Evolutionary conservation across 1,140 invertebrate genomes (phyloP).

Genomic region (Arion vulgaris): DNA sequence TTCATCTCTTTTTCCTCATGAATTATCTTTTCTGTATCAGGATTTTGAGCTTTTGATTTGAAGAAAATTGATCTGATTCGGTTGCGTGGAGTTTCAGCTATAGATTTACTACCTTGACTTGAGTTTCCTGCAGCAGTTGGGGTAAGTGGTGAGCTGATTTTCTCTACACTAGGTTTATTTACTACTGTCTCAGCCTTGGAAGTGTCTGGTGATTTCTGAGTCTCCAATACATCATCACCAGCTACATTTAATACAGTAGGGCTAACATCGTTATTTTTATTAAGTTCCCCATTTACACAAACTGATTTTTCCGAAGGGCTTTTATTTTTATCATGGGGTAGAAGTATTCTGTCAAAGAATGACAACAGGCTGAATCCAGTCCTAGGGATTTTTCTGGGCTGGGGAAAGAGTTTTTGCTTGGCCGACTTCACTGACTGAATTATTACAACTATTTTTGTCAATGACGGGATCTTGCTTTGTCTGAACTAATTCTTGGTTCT

Average conservation of each 20-base stretch:
- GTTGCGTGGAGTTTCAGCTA: not conserved
- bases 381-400: constrained; percentile 14
- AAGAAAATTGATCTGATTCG: constrained; percentile 24
- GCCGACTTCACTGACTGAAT: not conserved
- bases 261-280: not conserved
- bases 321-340: constrained; percentile 27
- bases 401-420: not conserved
- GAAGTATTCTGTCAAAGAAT: constrained; percentile 38
- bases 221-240: not conserved
- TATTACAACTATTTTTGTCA: not conserved
- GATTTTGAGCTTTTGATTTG: constrained; percentile 31
- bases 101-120: not conserved
- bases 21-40: constrained; percentile 21
- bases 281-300: not conserved
- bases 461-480: not conserved
- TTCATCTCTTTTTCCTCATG: constrained; percentile 25
- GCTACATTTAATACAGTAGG: not conserved
- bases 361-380: constrained; percentile 30
- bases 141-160: not conserved
- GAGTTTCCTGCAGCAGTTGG: not conserved
- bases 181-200: not conserved
- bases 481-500: not conserved
- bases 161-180: not conserved
- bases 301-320: not conserved
- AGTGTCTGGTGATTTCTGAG: not conserved